Evolutionary conservation across 2,888 invertebrate genomes (phyloP).

Genomic region (Microctonus brassicae): DNA sequence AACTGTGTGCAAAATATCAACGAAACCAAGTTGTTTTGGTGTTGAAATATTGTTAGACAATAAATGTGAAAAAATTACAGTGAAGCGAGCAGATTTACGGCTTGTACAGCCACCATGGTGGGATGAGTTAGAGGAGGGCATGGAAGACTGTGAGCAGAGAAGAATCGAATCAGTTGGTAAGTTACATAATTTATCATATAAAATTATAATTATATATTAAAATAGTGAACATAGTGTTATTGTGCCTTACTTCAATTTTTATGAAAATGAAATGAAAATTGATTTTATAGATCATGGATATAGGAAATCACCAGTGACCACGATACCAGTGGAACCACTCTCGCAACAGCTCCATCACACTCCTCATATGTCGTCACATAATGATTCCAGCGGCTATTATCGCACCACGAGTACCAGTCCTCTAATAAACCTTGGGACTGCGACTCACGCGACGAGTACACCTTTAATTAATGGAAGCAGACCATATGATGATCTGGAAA

Average conservation of each 20-base stretch:
- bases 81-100: conserved; percentile 91
- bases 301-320: conserved; percentile 63
- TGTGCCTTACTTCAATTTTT: too few relatives aligned
- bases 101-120: conserved; percentile 96
- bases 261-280: too few relatives aligned
- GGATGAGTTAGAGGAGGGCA: conserved; percentile 87
- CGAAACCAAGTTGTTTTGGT: conserved; percentile 78
- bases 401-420: conserved; percentile 75
- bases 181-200: not conserved
- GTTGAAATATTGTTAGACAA: conserved; percentile 74
- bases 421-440: conserved; percentile 71
- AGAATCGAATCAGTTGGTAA: conserved; percentile 60
- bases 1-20: conserved; percentile 79
- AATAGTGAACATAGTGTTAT: too few relatives aligned
- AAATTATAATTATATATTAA: too few relatives aligned
- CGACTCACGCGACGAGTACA: conserved; percentile 69
- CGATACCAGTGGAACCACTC: conserved; percentile 59
- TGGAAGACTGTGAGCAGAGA: conserved; percentile 69
- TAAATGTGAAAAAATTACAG: conserved; percentile 74
- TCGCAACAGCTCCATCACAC: conserved; percentile 63
- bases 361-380: conserved; percentile 60
- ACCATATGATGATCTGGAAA: conserved; percentile 86
- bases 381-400: conserved; percentile 69
- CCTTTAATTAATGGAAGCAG: conserved; percentile 76
- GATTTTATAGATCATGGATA: conserved; percentile 59